Percentiles rank a stretch among this genome's conserved stretches.
These are phyloP conservation scores for Eunapius fragilis DNA, from an alignment of 37 sponge, comb jelly and placozoan species.

Conservation along the genomic window DNA sequence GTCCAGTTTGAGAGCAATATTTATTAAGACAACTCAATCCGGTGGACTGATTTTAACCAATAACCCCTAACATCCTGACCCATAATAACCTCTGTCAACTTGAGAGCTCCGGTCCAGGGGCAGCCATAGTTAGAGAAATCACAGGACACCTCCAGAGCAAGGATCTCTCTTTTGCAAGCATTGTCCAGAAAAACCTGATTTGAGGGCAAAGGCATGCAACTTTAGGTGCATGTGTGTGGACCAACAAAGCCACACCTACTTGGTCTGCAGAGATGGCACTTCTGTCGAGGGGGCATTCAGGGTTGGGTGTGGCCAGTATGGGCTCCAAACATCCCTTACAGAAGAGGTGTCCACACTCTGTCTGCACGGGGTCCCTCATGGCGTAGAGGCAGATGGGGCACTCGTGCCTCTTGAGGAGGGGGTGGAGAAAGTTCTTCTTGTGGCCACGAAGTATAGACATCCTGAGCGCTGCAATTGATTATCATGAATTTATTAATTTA, in stretches of 20 bases:
- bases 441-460: constrained; percentile 2
- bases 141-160: constrained; percentile 8
- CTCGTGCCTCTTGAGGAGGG: constrained; percentile 2
- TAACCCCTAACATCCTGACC: too few relatives aligned
- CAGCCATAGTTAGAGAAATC: constrained; percentile 4
- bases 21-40: too few relatives aligned
- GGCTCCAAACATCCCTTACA: constrained; percentile 27
- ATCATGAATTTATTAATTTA: too few relatives aligned
- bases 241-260: background rate
- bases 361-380: constrained; percentile 11
- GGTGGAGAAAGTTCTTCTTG: background rate
- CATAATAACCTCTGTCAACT: constrained; percentile 8
- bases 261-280: constrained; percentile 2
- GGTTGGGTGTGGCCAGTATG: background rate
- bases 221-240: too few relatives aligned
- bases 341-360: constrained; percentile 37
- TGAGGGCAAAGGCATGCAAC: background rate
- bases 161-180: constrained; percentile 48
- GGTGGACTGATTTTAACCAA: too few relatives aligned
- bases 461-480: background rate
- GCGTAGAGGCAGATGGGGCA: constrained; percentile 13
- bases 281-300: constrained; percentile 18
- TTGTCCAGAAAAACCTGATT: constrained; percentile 57
- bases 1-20: too few relatives aligned
- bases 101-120: constrained; percentile 29